Conservation (phyloP, 2,888 invertebrate genomes). For the Sesamia inferens region DNA sequence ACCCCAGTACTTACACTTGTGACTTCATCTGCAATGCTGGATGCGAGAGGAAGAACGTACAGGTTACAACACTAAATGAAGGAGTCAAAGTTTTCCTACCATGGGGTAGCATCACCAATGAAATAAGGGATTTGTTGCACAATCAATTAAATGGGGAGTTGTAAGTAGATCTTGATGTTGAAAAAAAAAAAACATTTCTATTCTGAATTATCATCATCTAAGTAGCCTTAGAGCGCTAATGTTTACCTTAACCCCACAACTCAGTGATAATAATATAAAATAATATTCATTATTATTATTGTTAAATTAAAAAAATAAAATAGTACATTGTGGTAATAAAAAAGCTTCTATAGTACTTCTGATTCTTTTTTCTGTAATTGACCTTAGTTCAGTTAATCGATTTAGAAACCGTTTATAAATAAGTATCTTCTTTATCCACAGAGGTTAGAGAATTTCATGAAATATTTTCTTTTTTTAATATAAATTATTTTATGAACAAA, state of each 20-base stretch:
- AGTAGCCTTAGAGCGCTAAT: not conserved
- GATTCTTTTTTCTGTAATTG: not conserved
- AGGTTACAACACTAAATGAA: slow-evolving; percentile 64
- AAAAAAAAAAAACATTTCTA: not conserved
- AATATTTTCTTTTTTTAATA: slow-evolving; percentile 13
- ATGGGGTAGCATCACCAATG: slow-evolving; percentile 65
- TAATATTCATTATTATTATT: slow-evolving; percentile 4
- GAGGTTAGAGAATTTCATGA: not conserved
- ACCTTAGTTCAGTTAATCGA: not conserved
- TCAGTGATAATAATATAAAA: slow-evolving; percentile 11
- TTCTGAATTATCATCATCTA: not conserved
- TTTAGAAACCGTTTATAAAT: slow-evolving; percentile 4
- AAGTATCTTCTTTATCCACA: slow-evolving; percentile 7
- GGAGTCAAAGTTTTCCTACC: slow-evolving; percentile 78
- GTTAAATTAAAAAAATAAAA: not conserved
- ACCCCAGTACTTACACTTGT: slow-evolving; percentile 74
- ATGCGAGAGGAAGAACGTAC: slow-evolving; percentile 69
- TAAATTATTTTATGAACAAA: not conserved
- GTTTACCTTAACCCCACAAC: not conserved
- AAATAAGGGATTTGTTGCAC: slow-evolving; percentile 35
- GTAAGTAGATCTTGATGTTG: not conserved
- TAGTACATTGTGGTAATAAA: not conserved
- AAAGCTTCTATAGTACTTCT: not conserved
- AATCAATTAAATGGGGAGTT: not conserved
- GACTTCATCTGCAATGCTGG: slow-evolving; percentile 80